Percentiles rank a stretch among this genome's conserved stretches.
phyloP scores from a whole-genome alignment of 35 echinoderm and acorn worm genomes.

The Ophioderma brevispina region DNA sequence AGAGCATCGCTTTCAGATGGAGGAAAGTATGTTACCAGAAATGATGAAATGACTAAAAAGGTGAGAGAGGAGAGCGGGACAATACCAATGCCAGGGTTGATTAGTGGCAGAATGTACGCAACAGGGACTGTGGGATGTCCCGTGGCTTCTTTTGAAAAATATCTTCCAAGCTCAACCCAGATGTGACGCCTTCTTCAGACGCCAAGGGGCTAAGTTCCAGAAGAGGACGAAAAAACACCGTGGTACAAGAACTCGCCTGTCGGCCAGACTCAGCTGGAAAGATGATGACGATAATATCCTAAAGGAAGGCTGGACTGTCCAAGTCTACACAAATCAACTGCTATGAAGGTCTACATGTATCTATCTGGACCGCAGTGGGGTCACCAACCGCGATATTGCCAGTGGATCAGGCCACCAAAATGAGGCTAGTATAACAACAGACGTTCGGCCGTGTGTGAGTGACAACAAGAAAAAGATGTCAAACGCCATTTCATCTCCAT shows the following conservation, averaged over 20 bases:
- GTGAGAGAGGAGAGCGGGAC: background rate
- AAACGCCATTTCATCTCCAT: too few relatives aligned
- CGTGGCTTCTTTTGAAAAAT: background rate
- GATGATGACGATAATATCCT: background rate
- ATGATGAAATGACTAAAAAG: background rate
- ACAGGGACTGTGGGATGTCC: background rate
- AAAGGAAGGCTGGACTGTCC: background rate
- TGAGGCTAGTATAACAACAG: background rate
- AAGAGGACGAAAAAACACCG: background rate
- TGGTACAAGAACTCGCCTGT: background rate
- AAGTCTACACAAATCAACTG: background rate
- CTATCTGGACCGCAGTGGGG: background rate
- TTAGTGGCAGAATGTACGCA: background rate
- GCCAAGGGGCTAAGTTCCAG: background rate
- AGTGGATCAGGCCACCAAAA: background rate
- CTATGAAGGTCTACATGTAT: background rate
- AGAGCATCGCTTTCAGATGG: background rate
- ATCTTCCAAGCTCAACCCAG: background rate
- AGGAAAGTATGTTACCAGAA: background rate
- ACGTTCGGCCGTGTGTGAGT: background rate
- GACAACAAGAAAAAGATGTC: background rate
- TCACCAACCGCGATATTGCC: background rate
- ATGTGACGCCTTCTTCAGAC: background rate
- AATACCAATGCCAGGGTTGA: background rate
- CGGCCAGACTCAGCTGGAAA: background rate